phyloP scores from a whole-genome alignment of 2,797 vertebrate genomes.

The Sebastolobus alascanus region DNA sequence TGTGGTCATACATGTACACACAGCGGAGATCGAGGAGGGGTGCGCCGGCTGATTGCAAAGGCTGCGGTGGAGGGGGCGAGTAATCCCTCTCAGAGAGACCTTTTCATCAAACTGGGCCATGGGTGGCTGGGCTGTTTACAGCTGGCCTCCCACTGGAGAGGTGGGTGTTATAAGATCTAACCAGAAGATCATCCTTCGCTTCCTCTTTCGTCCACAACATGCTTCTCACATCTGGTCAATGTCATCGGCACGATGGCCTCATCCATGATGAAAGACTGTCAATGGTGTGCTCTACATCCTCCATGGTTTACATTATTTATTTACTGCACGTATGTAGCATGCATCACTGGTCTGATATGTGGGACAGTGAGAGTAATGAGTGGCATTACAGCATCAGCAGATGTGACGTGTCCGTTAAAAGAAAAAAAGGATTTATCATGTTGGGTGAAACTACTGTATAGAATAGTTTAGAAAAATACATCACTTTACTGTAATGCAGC shows the following conservation, averaged over 20 bases:
- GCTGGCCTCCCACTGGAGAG: conserved; percentile 50
- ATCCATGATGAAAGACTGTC: conserved; percentile 38
- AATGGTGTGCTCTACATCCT: conserved; percentile 15
- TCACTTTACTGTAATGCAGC: background rate
- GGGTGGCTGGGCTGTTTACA: conserved; percentile 71
- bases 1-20: conserved; percentile 73
- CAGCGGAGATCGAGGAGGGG: conserved; percentile 52
- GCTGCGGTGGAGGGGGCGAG: conserved; percentile 50
- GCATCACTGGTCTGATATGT: conserved; percentile 36
- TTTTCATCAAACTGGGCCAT: conserved; percentile 78
- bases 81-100: conserved; percentile 70
- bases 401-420: background rate
- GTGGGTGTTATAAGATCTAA: conserved; percentile 62
- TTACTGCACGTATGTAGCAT: conserved; percentile 20
- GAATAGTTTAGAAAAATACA: background rate
- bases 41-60: conserved; percentile 62
- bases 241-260: conserved; percentile 30
- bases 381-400: conserved; percentile 1
- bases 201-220: conserved; percentile 25
- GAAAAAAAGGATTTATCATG: background rate
- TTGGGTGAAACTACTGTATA: background rate
- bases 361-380: conserved; percentile 41
- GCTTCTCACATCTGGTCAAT: conserved; percentile 61
- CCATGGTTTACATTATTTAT: conserved; percentile 50
- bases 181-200: conserved; percentile 47